Percentiles rank a stretch among this genome's conserved stretches.
These are phyloP conservation scores for Ophiothrix spiculata DNA, from an alignment of 35 echinoderm and acorn worm genomes.

Conservation along the genomic window DNA sequence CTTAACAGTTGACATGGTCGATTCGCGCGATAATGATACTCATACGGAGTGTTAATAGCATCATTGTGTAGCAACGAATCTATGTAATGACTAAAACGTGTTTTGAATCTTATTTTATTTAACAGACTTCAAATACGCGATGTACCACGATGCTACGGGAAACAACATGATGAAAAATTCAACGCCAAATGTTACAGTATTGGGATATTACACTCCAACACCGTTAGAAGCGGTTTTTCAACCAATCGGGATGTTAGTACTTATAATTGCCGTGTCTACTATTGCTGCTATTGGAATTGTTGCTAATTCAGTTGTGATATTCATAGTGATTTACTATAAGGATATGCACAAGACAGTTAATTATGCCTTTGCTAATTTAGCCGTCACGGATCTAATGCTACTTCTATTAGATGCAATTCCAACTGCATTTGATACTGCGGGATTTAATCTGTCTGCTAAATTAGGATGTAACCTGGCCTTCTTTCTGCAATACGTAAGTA, in stretches of 20 bases:
- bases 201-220: not conserved
- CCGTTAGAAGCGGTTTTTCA: not conserved
- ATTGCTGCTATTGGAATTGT: conserved; percentile 35
- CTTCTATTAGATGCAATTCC: conserved; percentile 64
- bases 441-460: conserved; percentile 35
- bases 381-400: conserved; percentile 60
- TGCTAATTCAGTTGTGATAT: conserved; percentile 45
- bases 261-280: conserved; percentile 25
- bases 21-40: no score
- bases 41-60: no score
- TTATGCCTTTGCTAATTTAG: conserved; percentile 78
- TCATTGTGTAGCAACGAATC: no score
- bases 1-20: no score
- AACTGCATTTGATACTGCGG: conserved; percentile 45
- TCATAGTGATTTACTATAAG: conserved; percentile 45
- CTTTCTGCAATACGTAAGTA: conserved; percentile 65
- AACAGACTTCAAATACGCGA: no score
- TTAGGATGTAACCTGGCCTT: conserved; percentile 52
- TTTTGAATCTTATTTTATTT: no score
- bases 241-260: not conserved
- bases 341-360: conserved; percentile 83
- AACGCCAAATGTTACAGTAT: no score
- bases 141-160: no score
- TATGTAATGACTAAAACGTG: no score
- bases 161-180: no score